phyloP scores from a whole-genome alignment of 2,797 vertebrate genomes.

The Scomberomorus guttatus region DNA sequence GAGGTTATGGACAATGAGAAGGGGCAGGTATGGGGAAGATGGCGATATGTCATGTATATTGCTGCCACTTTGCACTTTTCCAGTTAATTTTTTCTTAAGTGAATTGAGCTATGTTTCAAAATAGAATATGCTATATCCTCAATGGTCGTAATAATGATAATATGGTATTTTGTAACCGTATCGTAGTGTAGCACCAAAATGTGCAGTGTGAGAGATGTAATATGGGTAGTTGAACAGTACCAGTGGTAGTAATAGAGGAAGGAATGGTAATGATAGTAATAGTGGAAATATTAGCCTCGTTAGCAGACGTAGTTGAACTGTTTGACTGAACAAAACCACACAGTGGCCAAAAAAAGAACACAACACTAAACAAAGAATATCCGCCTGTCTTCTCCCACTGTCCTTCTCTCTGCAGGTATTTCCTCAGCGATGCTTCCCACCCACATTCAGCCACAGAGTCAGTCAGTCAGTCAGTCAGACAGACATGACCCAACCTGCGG shows the following conservation, averaged over 20 bases:
- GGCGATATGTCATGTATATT: too few relatives aligned
- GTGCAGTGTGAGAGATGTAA: too few relatives aligned
- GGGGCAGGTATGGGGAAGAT: too few relatives aligned
- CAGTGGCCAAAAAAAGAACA: neutral
- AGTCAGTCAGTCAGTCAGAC: neutral
- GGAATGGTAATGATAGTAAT: neutral
- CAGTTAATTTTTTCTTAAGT: too few relatives aligned
- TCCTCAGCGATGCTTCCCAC: slow-evolving; percentile 46
- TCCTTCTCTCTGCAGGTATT: slow-evolving; percentile 11
- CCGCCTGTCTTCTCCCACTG: neutral
- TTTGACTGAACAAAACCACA: neutral
- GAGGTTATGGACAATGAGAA: too few relatives aligned
- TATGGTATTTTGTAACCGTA: too few relatives aligned
- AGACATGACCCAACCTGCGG: slow-evolving; percentile 72
- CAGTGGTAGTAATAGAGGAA: neutral
- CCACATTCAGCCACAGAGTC: slow-evolving; percentile 22
- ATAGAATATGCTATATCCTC: too few relatives aligned
- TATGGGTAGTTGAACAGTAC: too few relatives aligned
- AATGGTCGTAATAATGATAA: too few relatives aligned
- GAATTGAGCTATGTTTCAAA: too few relatives aligned
- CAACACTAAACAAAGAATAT: neutral
- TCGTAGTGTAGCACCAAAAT: too few relatives aligned
- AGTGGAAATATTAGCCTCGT: neutral
- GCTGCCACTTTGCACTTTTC: too few relatives aligned
- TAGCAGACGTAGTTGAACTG: neutral